Conservation (phyloP, 1,140 invertebrate species). For the Galendromus occidentalis region DNA sequence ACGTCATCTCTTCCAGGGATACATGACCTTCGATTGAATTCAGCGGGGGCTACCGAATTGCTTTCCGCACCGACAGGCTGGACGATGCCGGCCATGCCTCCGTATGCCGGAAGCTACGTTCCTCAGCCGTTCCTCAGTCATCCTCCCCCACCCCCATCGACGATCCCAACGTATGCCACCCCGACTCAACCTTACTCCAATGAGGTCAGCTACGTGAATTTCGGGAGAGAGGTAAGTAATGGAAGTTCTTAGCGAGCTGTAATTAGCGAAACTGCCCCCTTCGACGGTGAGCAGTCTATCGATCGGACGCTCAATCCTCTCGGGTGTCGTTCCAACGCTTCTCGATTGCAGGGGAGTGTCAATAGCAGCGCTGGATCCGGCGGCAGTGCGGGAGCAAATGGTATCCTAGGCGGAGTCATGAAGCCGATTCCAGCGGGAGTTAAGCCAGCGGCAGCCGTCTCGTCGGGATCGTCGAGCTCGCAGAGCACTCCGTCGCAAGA, state of each 20-base stretch:
- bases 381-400: neutral
- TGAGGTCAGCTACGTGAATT: conserved; percentile 1
- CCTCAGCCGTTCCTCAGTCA: conserved; percentile 6
- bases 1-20: neutral
- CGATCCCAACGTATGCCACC: neutral
- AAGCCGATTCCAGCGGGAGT: neutral
- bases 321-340: neutral
- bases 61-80: neutral
- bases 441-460: neutral
- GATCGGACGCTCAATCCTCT: neutral
- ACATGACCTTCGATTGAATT: neutral
- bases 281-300: neutral
- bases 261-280: neutral
- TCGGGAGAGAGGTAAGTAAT: neutral
- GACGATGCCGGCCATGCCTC: neutral
- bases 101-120: neutral
- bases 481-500: neutral
- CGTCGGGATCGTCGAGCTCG: neutral
- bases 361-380: conserved; percentile 2
- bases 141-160: neutral
- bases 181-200: neutral
- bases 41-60: neutral
- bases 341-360: neutral
- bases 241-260: neutral
- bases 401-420: neutral